Base-by-base conservation (phyloP, 37 sponge, comb jelly and placozoan species). In the Halisarca cf. caerulea region DNA sequence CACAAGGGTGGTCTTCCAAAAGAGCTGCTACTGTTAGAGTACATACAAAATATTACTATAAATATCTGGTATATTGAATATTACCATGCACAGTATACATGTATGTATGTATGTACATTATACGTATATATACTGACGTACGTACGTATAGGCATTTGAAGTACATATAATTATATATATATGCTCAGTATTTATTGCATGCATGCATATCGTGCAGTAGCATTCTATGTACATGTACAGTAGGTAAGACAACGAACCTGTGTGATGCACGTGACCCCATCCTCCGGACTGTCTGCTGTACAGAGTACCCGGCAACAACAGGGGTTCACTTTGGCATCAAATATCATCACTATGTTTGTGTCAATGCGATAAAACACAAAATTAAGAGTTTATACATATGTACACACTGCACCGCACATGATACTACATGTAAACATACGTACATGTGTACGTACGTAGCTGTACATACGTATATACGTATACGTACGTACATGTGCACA, bases 241-340 rank as follows among this genome's bases (percentile, higher is more conserved):
- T n/a, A 38, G 59, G 33, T 58, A 62, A 2, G 66, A 40, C 1
- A 68, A 74, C 84, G 28, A 38, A 91, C 92, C 78, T 59, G 33
- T 43, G 82, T 34, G 39, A 91, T 33, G 70, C 82, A 84, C 17
- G 77, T 74, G 38, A 92, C 75, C 3, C 45, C 82, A 35, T 89
- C 80, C n/a, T 85, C 33, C 15, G 43, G 21, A 24, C 3, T 18
- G 17, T 47, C 70, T 15, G 87, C 78, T 14, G 68, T 45, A 82
- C 93, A 93, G 34, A 89, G 75, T 60, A 82, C 78, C 17, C 17
- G 35, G 34, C 83, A 42, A 8, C 66, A 72, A 51, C 90, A 89
- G 15, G 93, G 93, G 82, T 93, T 93, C 61, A 75, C 72, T 33
- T 11, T 42, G 8, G 87, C 68, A 36, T 64, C 42, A 54, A 72